Base-by-base conservation (phyloP, 2,888 invertebrate genomes). In the Parnassius apollo region DNA sequence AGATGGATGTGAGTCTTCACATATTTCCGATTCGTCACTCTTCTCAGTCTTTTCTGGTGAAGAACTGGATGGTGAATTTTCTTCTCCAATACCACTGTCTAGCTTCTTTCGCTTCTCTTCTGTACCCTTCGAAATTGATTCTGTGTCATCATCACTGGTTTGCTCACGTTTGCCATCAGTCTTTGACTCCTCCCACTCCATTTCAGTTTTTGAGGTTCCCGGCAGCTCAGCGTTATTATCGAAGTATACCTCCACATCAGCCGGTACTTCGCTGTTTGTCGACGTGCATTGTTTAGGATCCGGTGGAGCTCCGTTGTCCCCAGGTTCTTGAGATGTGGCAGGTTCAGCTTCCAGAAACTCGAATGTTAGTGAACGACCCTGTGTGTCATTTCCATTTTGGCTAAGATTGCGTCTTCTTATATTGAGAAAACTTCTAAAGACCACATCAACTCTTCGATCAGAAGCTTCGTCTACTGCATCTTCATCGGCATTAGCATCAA, bases 51-150 rank as follows among this genome's bases (percentile, higher is more conserved):
- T 75, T 76, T 64, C 64, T 63, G 12, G 77, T 11, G 82, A 78
- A 11, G 82, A 76, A 3, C 74, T 76, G 53, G 78, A 75, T 9
- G 80, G 81, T 44, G 75, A 75, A 59, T 72, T 76, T 66, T 90
- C 91, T 52, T 94, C 94, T 0, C 93, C 93, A 59, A 94, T 88
- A 1, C 94, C 94, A 67, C 94, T 94, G 75, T 95, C 94, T 54
- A 94, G 81, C 80, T 94, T 94, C 76, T 93, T 93, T 11, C 94
- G 72, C 71, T 85, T 86, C 61, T 74, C 72, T n/a, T 69, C 71
- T 60, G 72, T 71, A 52, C 69, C 70, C 58, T 69, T 66, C 9
- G 56, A 8, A 12, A 54, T 42, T 18, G 61, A 44, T n/a, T 59
- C 57, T 4, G 64, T 60, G 11, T 64, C 59, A 10, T 49, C 55